phyloP scores from a whole-genome alignment of 2,113 vertebrate genomes.

The Scopus umbretta region DNA sequence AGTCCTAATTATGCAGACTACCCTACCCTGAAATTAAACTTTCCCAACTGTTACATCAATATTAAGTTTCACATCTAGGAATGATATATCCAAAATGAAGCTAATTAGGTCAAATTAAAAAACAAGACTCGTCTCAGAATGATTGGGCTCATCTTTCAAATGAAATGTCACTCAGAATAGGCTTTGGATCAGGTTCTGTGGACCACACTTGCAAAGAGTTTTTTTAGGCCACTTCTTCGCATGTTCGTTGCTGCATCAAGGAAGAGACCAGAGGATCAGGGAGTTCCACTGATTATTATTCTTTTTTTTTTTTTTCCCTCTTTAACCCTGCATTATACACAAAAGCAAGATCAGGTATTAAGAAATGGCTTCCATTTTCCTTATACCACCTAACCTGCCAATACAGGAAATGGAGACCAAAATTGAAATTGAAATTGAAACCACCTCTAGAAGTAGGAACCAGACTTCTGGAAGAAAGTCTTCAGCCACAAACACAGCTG shows the following conservation, averaged over 20 bases:
- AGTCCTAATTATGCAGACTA: conserved; percentile 58
- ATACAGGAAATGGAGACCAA: not conserved
- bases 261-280: not conserved
- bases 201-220: not conserved
- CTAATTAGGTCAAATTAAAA: conserved; percentile 61
- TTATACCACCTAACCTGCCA: not conserved
- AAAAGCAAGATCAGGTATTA: not conserved
- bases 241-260: not conserved
- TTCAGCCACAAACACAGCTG: not conserved
- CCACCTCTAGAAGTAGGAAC: not conserved
- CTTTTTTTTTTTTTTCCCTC: not conserved
- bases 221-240: not conserved
- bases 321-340: not conserved
- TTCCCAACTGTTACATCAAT: conserved; percentile 60
- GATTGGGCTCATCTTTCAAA: not conserved
- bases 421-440: not conserved
- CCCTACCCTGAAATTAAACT: conserved; percentile 70
- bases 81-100: not conserved
- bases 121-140: not conserved
- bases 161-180: not conserved
- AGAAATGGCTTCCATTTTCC: not conserved
- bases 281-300: not conserved
- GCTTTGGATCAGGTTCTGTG: not conserved
- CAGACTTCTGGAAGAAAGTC: not conserved
- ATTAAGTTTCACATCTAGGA: conserved; percentile 21